phyloP scores from a whole-genome alignment of 23 tunicate genomes.

The Ciona savignyi region DNA sequence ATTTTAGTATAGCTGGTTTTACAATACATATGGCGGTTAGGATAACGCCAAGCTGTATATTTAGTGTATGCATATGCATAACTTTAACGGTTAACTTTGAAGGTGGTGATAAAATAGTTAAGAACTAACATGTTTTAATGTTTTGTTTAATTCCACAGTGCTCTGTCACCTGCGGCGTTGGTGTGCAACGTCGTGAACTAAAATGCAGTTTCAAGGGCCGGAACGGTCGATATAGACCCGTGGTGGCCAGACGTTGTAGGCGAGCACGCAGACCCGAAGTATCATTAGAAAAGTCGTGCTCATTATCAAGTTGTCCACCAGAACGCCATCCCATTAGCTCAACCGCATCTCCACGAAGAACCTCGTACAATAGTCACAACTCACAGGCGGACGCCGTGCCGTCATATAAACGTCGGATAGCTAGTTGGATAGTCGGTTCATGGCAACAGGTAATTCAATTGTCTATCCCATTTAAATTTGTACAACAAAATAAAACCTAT shows the following conservation, averaged over 20 bases:
- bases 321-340: background rate
- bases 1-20: no score
- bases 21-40: no score
- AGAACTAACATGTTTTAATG: background rate
- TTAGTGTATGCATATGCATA: background rate
- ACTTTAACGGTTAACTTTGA: background rate
- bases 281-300: conserved; percentile 33
- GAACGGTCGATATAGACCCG: conserved; percentile 57
- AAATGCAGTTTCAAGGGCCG: conserved; percentile 56
- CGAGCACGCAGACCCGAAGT: conserved; percentile 43
- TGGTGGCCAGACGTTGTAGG: conserved; percentile 40
- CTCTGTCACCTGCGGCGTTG: conserved; percentile 71
- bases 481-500: no score
- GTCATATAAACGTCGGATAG: background rate
- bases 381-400: background rate
- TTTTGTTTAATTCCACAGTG: conserved; percentile 38
- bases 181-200: conserved; percentile 58
- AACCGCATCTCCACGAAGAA: background rate
- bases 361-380: conserved; percentile 7
- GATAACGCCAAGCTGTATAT: no score
- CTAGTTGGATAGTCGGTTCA: conserved; percentile 40
- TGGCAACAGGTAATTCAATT: conserved; percentile 64
- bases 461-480: no score
- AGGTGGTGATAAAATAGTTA: background rate
- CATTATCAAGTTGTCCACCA: conserved; percentile 15